Evolutionary conservation across 2,888 invertebrate genomes (phyloP), one percentile per base, ranked within the genome.

Genomic region (Germaria angustata): DNA sequence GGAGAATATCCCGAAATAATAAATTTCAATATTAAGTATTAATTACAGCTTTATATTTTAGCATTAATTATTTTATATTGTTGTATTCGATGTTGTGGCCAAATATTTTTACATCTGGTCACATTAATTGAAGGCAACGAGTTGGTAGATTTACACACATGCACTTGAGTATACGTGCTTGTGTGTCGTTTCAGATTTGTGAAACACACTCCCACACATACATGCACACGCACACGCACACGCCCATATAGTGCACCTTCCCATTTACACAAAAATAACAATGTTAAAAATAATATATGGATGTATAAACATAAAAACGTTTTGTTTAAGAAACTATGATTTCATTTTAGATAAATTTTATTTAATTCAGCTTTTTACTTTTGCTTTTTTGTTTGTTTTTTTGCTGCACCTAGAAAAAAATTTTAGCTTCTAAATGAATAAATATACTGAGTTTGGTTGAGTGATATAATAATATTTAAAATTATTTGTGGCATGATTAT

Each of bases 291-390:
- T 9, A 15, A 53, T 15, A 49, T 15, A 4, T 41, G 6, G 1
- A n/a, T 41, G 13, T 6, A 13, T 41, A 22, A 8, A 7, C 1
- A 49, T n/a, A 49, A 46, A 72, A 28, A 44, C 15, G 6, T 65
- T 32, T 59, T 49, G n/a, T 59, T 68, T 51, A 22, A 61, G 44
- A 68, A 51, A 34, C 51, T 51, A 77, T 77, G 76, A 77, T 77
- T 77, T 77, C 76, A 77, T 77, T 77, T 68, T 61, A 44, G 36
- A 59, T 59, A 57, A 51, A 44, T 46, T 22, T 65, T 66, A 11
- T 28, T 6, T 76, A 44, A n/a, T 24, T 49, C 20, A 41, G 44
- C 8, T 44, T 53, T 65, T 59, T 0, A 11, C 32, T 49, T 39
- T 53, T 22, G 28, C 28, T 3, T 28, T 28, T 41, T 49, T n/a